Evolutionary conservation across 2,888 invertebrate species (phyloP), one percentile per base, ranked within the genome.

Genomic region (Brachyptera putata): DNA sequence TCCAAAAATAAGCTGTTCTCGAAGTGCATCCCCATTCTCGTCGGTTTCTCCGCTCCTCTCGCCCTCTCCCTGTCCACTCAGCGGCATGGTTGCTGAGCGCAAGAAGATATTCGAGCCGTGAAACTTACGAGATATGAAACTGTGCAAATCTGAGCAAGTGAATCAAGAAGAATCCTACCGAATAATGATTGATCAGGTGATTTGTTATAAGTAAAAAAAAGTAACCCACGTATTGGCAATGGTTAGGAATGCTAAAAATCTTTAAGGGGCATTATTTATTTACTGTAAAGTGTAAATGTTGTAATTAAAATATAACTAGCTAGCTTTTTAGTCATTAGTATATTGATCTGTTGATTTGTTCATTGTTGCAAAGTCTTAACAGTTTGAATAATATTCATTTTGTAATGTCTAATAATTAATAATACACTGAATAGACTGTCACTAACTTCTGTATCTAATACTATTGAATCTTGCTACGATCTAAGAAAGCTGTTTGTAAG

Each of bases 71-170:
- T 64, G 65, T 63, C 63, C 65, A 25, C 80, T 82, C 70, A 80
- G 79, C 74, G 87, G 87, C 74, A 82, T 85, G 82, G 87, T 86
- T 77, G 86, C 85, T 70, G 86, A 86, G 76, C 80, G 84, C 72
- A 83, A 83, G 76, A 84, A 84, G 75, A 80, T 81, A 73, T 86
- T 86, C 77, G 84, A 85, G 74, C 76, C 61, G 21, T 66, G 57
- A 64, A 36, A 4, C 9, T 5, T 5, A 4, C 77, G 84, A 85
- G 74, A 76, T 58, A 18, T 65, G 53, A 62, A 39, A 11, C 4
- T 2, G 25, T 22, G 3, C 22, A n/a, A 34, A 16, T 11, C 53
- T 53, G 53, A 53, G 53, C 53, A 53, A 53, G 30, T 16, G 36
- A 53, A 53, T 53, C 53, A 36, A 53, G 14, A 50, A 13, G 16